Evolutionary conservation across 2,888 invertebrate species (phyloP), one percentile per base, ranked within the genome.

Genomic region (Nematopogon swammerdamellus): DNA sequence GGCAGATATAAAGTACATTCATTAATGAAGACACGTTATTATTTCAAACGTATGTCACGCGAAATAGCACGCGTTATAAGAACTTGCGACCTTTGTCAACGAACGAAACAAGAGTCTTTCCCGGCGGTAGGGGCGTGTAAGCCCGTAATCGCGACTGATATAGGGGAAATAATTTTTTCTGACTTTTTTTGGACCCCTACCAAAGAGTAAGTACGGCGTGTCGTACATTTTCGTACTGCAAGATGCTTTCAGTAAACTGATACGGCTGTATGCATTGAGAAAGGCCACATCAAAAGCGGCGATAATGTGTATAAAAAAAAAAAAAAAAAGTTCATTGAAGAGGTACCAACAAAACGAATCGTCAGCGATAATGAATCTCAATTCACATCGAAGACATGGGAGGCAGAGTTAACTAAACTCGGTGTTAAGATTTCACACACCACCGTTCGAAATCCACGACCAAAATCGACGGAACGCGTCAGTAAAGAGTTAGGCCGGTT

Each of bases 31-130:
- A 8, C 8, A 8, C 25, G 25, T 4, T 25, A 25, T 25, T 8
- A 25, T 25, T 25, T 25, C 25, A 25, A 25, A 6, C 4, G 25
- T 6, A 25, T 25, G 25, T 25, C 18, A 16, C 36, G 46, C 17
- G 49, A 52, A 19, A 43, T 52, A 6, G 29, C 43, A 2, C 30
- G 30, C 3, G 11, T 50, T 10, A 6, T 52, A n/a, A 49, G 25
- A 44, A 46, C 45, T 1, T 54, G 54, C 20, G 47, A 51, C 5
- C 20, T 42, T 10, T 54, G 54, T 19, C 52, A 52, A 30, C 11
- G 48, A 18, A 45, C 51, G 2, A 50, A 54, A 20, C 4, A 20
- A 25, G 46, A 47, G 18, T 36, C 49, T 14, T 45, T 45, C 11
- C 46, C 48, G 19, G 48, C 48, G 17, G 19, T 51, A 1, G 53